Conservation (phyloP, 1,140 invertebrate species). For the Drosophila leontia region DNA sequence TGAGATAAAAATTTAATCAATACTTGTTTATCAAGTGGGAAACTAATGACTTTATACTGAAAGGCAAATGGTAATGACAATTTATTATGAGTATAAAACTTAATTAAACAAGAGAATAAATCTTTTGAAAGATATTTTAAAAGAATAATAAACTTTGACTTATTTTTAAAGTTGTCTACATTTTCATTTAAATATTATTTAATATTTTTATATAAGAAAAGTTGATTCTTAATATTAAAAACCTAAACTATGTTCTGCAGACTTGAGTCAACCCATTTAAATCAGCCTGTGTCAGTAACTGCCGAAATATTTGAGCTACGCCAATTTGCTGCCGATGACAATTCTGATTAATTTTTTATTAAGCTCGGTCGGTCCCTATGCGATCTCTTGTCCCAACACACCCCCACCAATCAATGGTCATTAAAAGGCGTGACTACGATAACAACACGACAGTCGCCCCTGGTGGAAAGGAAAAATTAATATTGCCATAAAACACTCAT, state of each 20-base stretch:
- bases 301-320: slow-evolving; percentile 18
- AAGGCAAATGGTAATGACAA: not conserved
- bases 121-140: not conserved
- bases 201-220: not conserved
- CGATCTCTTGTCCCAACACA: slow-evolving; percentile 5
- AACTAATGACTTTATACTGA: slow-evolving; percentile 29
- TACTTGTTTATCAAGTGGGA: slow-evolving; percentile 24
- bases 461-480: slow-evolving; percentile 41
- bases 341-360: slow-evolving; percentile 48
- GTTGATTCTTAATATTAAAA: no score
- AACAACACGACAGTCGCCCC: slow-evolving; percentile 14
- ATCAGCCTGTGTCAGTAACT: not conserved
- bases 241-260: no score
- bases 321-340: slow-evolving; percentile 1
- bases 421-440: slow-evolving; percentile 39
- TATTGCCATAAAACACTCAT: slow-evolving; percentile 55
- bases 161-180: not conserved
- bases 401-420: slow-evolving; percentile 17
- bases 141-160: no score
- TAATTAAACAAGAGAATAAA: not conserved
- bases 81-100: not conserved
- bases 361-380: slow-evolving; percentile 12
- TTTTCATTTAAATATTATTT: not conserved
- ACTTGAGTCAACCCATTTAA: slow-evolving; percentile 1
- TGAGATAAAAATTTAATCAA: slow-evolving; percentile 23